These are phyloP conservation scores for Ornithorhynchus anatinus DNA, from an alignment of 2,113 vertebrate species.

Conservation along the genomic window DNA sequence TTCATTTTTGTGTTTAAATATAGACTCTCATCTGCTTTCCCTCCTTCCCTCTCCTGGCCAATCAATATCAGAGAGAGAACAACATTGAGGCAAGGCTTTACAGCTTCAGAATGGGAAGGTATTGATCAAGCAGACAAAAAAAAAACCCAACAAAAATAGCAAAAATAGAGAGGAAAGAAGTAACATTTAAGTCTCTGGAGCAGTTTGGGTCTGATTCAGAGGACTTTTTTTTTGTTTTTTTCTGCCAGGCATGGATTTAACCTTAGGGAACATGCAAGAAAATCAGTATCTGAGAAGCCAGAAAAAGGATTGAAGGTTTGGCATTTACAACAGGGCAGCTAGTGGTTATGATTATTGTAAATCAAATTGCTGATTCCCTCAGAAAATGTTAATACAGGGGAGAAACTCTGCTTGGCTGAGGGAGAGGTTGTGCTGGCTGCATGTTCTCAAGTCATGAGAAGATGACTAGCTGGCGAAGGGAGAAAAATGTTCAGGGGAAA, in stretches of 20 bases:
- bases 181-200: conserved; percentile 12
- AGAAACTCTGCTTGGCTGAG: background rate
- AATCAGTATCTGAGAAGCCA: background rate
- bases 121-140: conserved; percentile 22
- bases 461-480: background rate
- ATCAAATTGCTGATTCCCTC: background rate
- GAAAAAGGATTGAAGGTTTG: background rate
- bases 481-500: background rate
- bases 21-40: background rate
- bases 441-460: background rate
- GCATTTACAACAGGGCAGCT: background rate
- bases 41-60: background rate
- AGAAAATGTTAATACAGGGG: background rate
- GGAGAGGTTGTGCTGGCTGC: background rate
- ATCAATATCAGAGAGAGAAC: background rate
- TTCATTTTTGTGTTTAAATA: conserved; percentile 29
- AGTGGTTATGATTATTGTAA: background rate
- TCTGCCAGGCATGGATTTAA: background rate
- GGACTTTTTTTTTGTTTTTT: fast-evolving
- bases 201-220: background rate
- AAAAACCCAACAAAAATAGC: conserved; percentile 18
- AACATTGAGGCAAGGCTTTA: background rate
- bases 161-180: background rate
- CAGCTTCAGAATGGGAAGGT: background rate
- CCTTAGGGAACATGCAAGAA: background rate